A percentile compares a stretch with the other conserved stretches of the same genome.
Evolutionary conservation across 2,113 vertebrate genomes (phyloP).

Genomic region (Pteronura brasiliensis): DNA sequence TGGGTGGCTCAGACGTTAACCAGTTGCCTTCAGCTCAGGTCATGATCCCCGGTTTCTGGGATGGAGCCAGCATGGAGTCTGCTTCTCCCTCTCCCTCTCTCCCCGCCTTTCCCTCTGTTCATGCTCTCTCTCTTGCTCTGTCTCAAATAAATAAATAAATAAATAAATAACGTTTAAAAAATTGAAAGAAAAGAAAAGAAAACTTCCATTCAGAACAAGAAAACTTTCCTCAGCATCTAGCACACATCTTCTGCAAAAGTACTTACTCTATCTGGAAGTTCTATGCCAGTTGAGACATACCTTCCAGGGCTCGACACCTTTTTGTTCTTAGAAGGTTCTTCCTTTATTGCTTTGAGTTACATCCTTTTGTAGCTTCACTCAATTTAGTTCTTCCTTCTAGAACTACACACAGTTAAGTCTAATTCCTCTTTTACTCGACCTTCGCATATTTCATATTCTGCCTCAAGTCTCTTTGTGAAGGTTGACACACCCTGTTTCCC

Average conservation of each 20-base stretch:
- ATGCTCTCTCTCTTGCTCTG: no score
- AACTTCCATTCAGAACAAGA: not conserved
- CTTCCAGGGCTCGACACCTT: not conserved
- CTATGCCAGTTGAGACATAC: not conserved
- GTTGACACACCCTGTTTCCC: not conserved
- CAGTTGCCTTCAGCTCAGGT: not conserved
- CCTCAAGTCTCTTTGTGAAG: not conserved
- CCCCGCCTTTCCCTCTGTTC: no score
- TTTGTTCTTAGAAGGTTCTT: not conserved
- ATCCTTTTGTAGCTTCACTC: not conserved
- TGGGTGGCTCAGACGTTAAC: not conserved
- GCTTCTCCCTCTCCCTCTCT: not conserved
- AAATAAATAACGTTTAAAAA: no score
- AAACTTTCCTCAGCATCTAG: not conserved
- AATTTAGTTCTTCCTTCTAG: not conserved
- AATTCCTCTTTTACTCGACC: constrained; percentile 11
- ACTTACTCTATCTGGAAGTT: not conserved
- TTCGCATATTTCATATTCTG: not conserved
- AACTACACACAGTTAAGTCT: not conserved
- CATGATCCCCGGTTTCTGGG: not conserved
- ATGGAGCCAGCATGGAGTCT: not conserved
- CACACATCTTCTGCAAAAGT: not conserved
- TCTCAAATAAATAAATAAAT: no score
- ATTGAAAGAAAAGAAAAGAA: not conserved
- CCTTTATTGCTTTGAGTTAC: not conserved